A percentile compares a stretch with the other conserved stretches of the same genome.
These are phyloP conservation scores for Euborellia annulipes DNA, from an alignment of 1,140 invertebrate species.

Conservation along the genomic window DNA sequence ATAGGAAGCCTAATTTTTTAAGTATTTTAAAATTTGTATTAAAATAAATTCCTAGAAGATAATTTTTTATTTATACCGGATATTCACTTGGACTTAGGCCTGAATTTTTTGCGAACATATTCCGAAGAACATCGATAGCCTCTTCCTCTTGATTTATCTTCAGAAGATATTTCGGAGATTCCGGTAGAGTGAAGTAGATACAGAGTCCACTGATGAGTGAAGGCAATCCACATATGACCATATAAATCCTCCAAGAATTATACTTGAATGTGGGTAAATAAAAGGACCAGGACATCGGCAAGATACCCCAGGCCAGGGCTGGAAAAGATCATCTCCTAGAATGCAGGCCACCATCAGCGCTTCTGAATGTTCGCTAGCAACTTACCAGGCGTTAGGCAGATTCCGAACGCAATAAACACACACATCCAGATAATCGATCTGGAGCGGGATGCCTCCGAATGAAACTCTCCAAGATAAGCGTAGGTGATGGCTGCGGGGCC, in stretches of 20 bases:
- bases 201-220: not conserved
- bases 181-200: not conserved
- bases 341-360: too few relatives aligned
- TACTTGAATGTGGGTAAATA: not conserved
- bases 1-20: too few relatives aligned
- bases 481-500: not conserved
- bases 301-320: not conserved
- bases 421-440: slow-evolving; percentile 3
- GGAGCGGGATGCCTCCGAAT: not conserved
- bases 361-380: too few relatives aligned
- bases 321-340: not conserved
- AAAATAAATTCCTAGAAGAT: too few relatives aligned
- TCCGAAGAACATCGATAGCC: not conserved
- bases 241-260: not conserved
- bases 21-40: too few relatives aligned
- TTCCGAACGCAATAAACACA: slow-evolving; percentile 3
- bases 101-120: not conserved
- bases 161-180: not conserved
- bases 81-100: not conserved
- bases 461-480: slow-evolving; percentile 5
- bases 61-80: not conserved
- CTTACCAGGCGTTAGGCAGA: not conserved
- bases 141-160: not conserved
- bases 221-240: not conserved
- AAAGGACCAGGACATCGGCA: not conserved